Evolutionary conservation across 2,797 vertebrate species (phyloP).

Genomic region (Sphenopsis melanotis): DNA sequence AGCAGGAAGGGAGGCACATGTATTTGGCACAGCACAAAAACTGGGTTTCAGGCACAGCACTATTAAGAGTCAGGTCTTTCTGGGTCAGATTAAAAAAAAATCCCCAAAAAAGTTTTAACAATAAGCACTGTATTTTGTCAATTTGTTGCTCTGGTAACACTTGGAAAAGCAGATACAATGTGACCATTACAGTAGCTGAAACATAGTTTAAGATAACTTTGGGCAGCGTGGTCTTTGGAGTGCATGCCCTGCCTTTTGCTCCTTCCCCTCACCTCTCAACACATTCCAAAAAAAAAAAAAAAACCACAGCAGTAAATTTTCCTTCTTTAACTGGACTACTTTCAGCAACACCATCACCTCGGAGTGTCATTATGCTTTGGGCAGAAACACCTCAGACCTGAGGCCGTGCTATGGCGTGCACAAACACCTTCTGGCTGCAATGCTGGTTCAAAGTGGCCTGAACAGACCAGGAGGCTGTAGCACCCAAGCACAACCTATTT

Average conservation of each 20-base stretch:
- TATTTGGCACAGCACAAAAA: not conserved
- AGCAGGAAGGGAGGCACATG: slow-evolving; percentile 1
- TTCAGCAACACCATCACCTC: not conserved
- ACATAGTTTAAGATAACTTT: not conserved
- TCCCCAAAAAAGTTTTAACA: not conserved
- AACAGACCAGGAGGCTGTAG: not conserved
- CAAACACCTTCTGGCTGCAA: not conserved
- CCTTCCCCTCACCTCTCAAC: not conserved
- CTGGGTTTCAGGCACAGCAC: not conserved
- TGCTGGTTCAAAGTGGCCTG: not conserved
- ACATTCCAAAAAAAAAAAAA: not conserved
- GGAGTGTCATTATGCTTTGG: accelerated
- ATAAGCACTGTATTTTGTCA: not conserved
- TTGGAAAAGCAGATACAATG: not conserved
- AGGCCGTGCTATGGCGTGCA: not conserved
- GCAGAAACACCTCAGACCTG: not conserved
- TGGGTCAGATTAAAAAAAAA: not conserved
- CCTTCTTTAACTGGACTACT: not conserved
- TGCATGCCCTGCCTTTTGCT: not conserved
- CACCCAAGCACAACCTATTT: not conserved
- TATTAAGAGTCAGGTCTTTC: not conserved
- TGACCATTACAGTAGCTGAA: not conserved
- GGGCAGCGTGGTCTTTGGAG: not conserved
- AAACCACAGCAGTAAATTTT: not conserved
- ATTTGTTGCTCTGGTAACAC: not conserved